Evolutionary conservation across 2,113 vertebrate genomes (phyloP).

Genomic region (Syngnathus typhle): DNA sequence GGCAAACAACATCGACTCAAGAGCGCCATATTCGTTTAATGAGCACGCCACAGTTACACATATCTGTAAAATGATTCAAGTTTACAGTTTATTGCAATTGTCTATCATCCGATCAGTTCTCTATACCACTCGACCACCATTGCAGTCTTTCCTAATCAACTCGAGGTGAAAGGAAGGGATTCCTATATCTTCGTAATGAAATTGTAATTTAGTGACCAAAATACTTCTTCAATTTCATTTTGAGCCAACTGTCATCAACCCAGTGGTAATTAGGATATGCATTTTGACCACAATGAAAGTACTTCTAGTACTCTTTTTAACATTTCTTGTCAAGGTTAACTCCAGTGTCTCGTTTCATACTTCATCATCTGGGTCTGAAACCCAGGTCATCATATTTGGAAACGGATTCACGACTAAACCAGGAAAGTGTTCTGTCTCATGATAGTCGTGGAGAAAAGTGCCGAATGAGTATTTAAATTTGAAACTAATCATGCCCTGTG

Average conservation of each 20-base stretch:
- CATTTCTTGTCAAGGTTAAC: neutral
- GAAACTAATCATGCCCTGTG: conserved; percentile 35
- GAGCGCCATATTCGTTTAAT: too few relatives aligned
- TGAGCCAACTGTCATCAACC: neutral
- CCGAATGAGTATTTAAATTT: conserved; percentile 33
- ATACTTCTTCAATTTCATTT: neutral
- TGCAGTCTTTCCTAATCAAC: too few relatives aligned
- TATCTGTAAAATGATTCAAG: too few relatives aligned
- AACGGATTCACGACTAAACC: conserved; percentile 10
- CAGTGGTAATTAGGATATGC: neutral
- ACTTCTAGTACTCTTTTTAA: neutral
- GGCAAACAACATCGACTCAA: too few relatives aligned
- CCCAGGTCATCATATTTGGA: neutral
- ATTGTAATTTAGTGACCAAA: neutral
- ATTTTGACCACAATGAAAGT: neutral
- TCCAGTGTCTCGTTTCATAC: neutral
- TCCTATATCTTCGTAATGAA: too few relatives aligned
- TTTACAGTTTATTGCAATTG: too few relatives aligned
- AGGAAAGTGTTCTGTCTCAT: conserved; percentile 9
- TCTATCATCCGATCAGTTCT: too few relatives aligned
- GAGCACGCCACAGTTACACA: too few relatives aligned
- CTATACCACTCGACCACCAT: too few relatives aligned
- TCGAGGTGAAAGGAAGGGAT: too few relatives aligned
- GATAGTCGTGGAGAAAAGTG: conserved; percentile 20
- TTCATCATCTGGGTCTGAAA: neutral